These are phyloP conservation scores for Idaea straminata DNA, from an alignment of 2,888 invertebrate species.

Conservation along the genomic window DNA sequence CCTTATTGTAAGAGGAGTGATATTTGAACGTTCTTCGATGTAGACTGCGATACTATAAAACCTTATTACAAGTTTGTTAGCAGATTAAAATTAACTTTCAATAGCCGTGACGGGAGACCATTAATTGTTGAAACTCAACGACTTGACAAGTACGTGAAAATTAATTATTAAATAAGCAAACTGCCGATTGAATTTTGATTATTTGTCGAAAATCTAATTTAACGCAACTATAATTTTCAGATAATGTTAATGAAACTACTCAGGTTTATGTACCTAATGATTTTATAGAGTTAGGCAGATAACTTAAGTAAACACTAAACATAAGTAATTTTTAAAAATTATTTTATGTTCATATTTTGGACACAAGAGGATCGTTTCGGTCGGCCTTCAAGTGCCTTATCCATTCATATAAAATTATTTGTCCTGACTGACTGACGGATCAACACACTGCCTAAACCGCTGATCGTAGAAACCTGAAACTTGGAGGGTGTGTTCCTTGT, in stretches of 20 bases:
- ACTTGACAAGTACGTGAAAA: slow-evolving; percentile 71
- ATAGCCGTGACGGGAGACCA: slow-evolving; percentile 59
- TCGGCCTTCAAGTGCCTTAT: too few species aligned
- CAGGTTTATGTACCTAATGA: too few species aligned
- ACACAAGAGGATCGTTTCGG: too few species aligned
- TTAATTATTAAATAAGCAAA: slow-evolving; percentile 63
- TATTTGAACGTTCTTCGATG: neutral
- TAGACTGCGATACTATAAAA: slow-evolving; percentile 3
- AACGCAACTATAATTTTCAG: slow-evolving; percentile 24
- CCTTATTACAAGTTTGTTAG: slow-evolving; percentile 6
- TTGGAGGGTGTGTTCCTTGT: too few species aligned
- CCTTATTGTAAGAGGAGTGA: neutral
- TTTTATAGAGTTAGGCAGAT: too few species aligned
- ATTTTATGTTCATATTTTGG: too few species aligned
- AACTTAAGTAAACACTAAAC: too few species aligned
- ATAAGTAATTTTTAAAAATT: too few species aligned
- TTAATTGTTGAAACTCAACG: slow-evolving; percentile 63
- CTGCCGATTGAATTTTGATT: slow-evolving; percentile 44
- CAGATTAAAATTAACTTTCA: slow-evolving; percentile 59
- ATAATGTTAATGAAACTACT: neutral
- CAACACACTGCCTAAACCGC: too few species aligned
- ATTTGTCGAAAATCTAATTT: slow-evolving; percentile 38
- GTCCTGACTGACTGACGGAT: too few species aligned
- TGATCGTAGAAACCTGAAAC: too few species aligned
- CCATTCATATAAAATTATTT: too few species aligned